Evolutionary conservation across 2,888 invertebrate species (phyloP), one percentile per base, ranked within the genome.

Genomic region (Oegoconia quadripuncta): DNA sequence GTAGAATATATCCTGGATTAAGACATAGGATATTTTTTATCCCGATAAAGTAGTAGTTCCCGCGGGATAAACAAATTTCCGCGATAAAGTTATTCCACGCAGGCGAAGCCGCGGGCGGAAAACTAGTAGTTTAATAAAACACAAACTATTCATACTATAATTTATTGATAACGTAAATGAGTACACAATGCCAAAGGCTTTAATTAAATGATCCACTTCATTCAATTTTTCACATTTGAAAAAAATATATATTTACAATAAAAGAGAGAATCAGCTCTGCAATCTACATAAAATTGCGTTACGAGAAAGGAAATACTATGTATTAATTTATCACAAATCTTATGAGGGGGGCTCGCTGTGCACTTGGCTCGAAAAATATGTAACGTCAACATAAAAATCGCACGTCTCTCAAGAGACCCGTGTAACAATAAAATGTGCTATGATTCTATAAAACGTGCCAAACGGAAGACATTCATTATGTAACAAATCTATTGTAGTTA

Each of bases 401-500:
- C 67, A 64, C 63, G 52, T 52, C 49, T 55, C 53, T 59, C 59
- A 64, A 50, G 48, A 48, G 56, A 62, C 58, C 44, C 57, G 75
- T 77, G 76, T 74, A 63, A 63, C 67, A 73, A 73, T 77, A 76
- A 75, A 80, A 73, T 74, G 86, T 88, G 88, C 84, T 70, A 67
- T 64, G 69, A 76, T 64, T 68, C 71, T 78, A 77, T 74, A 74
- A 76, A 81, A 77, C 72, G 88, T 88, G 88, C 82, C 75, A 55
- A 88, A 88, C 88, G 88, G 88, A 88, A 88, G 88, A 88, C 88
- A 75, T 83, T 80, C 64, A 96, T 88, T 95, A 96, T 75, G 95
- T 96, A 89, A 96, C 92, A 90, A 96, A 96, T 89, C 95, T 92
- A 90, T 95, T 95, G 91, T 95, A 95, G 65, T 71, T 74, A 64